Percentiles rank a stretch among this genome's conserved stretches.
phyloP scores from a whole-genome alignment of 2,113 vertebrate genomes.

The Leptobrachium ailaonicum region DNA sequence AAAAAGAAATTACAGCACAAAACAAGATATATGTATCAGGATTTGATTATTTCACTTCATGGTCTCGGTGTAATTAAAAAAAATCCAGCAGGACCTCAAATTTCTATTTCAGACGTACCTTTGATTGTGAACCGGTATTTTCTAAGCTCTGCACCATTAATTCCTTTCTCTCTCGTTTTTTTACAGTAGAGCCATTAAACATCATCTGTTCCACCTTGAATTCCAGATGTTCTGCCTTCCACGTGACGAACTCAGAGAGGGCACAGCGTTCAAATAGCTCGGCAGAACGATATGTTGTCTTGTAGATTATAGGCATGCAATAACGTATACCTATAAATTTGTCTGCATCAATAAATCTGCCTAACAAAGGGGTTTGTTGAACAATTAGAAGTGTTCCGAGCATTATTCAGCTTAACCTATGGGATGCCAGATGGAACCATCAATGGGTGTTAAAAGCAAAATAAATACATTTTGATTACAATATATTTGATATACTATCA shows the following conservation, averaged over 20 bases:
- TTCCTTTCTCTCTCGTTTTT: conserved; percentile 23
- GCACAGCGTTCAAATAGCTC: conserved; percentile 34
- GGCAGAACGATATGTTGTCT: conserved; percentile 51
- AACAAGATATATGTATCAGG: too few relatives aligned
- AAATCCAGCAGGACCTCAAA: neutral
- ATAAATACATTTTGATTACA: too few relatives aligned
- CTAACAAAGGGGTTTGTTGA: conserved; percentile 27
- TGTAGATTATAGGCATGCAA: conserved; percentile 48
- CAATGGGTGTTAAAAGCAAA: too few relatives aligned
- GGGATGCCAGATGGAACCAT: neutral
- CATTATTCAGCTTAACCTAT: conserved; percentile 17
- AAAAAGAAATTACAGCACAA: too few relatives aligned
- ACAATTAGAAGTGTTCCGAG: conserved; percentile 19
- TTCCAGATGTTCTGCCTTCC: conserved; percentile 44
- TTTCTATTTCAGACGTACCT: conserved; percentile 21
- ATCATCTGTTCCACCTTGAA: conserved; percentile 49
- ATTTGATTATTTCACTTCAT: too few relatives aligned
- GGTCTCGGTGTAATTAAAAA: too few relatives aligned
- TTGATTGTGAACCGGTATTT: conserved; percentile 38
- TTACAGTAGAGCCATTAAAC: conserved; percentile 49
- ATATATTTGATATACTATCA: too few relatives aligned
- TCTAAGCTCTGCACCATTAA: conserved; percentile 43
- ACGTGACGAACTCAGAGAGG: conserved; percentile 38
- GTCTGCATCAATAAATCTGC: conserved; percentile 47
- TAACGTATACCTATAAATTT: conserved; percentile 46